phyloP scores from a whole-genome alignment of 2,888 invertebrate species.

The Pelosia muscerda region DNA sequence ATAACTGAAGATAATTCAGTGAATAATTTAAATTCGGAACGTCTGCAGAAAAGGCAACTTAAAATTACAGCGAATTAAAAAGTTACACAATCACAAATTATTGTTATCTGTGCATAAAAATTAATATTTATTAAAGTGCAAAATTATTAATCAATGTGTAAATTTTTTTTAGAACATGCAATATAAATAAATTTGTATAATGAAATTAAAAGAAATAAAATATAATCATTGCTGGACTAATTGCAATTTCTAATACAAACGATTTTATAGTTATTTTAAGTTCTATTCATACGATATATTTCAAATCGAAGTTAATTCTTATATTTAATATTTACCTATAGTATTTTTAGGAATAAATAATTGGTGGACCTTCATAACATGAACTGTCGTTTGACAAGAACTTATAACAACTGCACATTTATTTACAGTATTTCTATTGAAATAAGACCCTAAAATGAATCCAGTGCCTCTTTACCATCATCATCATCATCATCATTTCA shows the following conservation, averaged over 20 bases:
- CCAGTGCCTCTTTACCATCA: background rate
- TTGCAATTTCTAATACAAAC: slow-evolving; percentile 27
- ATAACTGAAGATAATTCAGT: slow-evolving; percentile 11
- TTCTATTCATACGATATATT: slow-evolving; percentile 18
- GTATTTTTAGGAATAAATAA: background rate
- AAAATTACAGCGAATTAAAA: slow-evolving; percentile 40
- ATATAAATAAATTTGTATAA: slow-evolving; percentile 32
- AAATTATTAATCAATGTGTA: slow-evolving; percentile 45
- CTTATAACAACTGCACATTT: slow-evolving; percentile 21
- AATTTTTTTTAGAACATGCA: slow-evolving; percentile 37
- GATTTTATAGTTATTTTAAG: slow-evolving; percentile 29
- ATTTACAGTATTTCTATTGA: slow-evolving; percentile 15
- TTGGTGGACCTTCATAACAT: slow-evolving; percentile 10
- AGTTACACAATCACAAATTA: slow-evolving; percentile 35
- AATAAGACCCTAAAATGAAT: background rate
- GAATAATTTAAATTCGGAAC: slow-evolving; percentile 28
- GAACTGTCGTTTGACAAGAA: slow-evolving; percentile 19
- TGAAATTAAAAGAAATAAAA: slow-evolving; percentile 23
- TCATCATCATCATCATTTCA: no score
- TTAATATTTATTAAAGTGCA: slow-evolving; percentile 46
- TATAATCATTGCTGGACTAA: slow-evolving; percentile 30
- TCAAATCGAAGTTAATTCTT: slow-evolving; percentile 16
- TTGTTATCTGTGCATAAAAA: slow-evolving; percentile 45
- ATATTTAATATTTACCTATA: slow-evolving; percentile 26
- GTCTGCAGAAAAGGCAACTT: slow-evolving; percentile 38